Base-by-base conservation (phyloP, 1,140 invertebrate species). In the Brachionus calyciflorus region DNA sequence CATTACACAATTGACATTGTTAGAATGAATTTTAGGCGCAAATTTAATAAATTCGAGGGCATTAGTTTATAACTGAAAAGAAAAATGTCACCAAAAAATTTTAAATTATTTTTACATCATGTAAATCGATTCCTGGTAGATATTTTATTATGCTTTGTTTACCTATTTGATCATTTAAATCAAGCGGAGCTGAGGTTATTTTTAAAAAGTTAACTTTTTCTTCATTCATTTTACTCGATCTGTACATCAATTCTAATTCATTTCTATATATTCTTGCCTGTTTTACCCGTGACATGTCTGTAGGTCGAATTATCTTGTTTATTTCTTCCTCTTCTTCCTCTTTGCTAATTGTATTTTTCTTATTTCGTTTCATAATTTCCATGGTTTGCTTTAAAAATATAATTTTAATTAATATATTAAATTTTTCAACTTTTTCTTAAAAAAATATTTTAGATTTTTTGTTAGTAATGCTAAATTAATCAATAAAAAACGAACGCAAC, bases 221-320 rank as follows among this genome's bases (percentile, higher is more conserved):
- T 44, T 65, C 60, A n/a, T 65, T 65, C 60, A 65, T 44, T 65
- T 65, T 65, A 41, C 60, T 65, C 14, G 60, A 65, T 44, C 60
- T 41, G 19, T 65, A 65, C 60, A 65, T 65, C 14, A 65, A 28
- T 19, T 65, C 60, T n/a, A 65, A 21, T 44, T 65, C 60, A 26
- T 65, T 41, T 3, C 60, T 19, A 26, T 65, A 65, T 6, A 65
- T 19, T 65, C 21, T 65, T 44, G 60, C 60, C 41, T 65, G 40
- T 21, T 44, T 44, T 28, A 65, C 40, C 44, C 21, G 28, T 19
- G 37, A 44, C 60, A 65, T 65, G 12, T 65, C 37, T 30, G 21
- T 44, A 14, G 37, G 60, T 26, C 44, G 41, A 9, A 19, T 65
- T 44, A 65, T 12, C 44, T 65, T 65, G 19, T 19, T 21, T 44